Conservation (phyloP, 2,113 vertebrate species). For the Cololabis saira region DNA sequence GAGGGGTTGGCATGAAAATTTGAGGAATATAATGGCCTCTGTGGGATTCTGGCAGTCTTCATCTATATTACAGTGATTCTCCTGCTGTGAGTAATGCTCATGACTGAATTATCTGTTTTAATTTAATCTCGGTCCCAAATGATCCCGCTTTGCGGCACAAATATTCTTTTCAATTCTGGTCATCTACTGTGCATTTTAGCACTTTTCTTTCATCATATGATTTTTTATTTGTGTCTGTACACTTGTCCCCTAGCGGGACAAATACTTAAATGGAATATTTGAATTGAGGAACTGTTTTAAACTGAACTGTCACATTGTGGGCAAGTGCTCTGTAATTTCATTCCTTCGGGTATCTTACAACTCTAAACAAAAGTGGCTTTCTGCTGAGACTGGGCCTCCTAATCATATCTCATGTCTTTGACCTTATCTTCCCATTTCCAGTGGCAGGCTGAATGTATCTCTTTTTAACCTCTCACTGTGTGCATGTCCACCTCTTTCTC, state of each 20-base stretch:
- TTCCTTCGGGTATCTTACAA: no score
- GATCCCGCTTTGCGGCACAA: neutral
- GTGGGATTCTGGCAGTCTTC: neutral
- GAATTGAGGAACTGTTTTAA: neutral
- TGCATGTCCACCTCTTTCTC: constrained; percentile 17
- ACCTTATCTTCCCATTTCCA: neutral
- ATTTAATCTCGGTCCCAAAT: constrained; percentile 2
- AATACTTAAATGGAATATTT: neutral
- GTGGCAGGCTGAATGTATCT: constrained; percentile 9
- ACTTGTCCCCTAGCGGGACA: neutral
- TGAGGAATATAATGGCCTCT: constrained; percentile 8
- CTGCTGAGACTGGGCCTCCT: no score
- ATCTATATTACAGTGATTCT: constrained; percentile 3
- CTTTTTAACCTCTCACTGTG: constrained; percentile 16
- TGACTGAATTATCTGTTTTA: neutral
- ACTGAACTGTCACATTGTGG: neutral
- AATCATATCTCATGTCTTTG: no score
- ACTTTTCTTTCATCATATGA: neutral
- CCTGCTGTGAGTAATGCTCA: constrained; percentile 5
- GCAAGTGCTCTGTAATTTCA: no score
- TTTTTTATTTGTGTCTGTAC: neutral
- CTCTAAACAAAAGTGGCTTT: no score
- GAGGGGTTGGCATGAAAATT: no score
- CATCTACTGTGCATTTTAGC: neutral
- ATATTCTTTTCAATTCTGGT: neutral